Conservation (phyloP, 2,888 invertebrate genomes). For the Strigamia maritima region DNA sequence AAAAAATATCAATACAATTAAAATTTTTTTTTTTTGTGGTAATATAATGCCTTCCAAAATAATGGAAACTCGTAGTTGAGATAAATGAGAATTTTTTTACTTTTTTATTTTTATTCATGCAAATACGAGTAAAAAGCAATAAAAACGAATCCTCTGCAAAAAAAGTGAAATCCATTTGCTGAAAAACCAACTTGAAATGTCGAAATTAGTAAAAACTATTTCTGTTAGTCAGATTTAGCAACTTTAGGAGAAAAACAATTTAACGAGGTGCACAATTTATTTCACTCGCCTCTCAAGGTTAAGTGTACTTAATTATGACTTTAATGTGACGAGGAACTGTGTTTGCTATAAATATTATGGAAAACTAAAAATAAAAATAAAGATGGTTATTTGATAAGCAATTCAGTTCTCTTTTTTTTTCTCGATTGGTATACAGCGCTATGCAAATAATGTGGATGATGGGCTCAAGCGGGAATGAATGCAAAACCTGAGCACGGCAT, state of each 20-base stretch:
- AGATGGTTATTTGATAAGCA: background rate
- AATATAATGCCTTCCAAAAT: background rate
- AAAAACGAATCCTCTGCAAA: too few relatives aligned
- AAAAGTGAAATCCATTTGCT: too few relatives aligned
- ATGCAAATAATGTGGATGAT: slow-evolving; percentile 13
- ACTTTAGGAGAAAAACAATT: background rate
- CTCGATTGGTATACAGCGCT: background rate
- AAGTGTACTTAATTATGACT: background rate
- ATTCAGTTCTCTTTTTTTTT: background rate
- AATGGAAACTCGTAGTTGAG: too few relatives aligned
- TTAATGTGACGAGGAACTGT: background rate
- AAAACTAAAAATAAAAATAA: background rate
- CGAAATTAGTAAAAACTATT: too few relatives aligned
- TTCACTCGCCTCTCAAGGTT: background rate
- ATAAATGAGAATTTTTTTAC: too few relatives aligned
- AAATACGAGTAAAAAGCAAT: too few relatives aligned
- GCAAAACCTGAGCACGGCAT: background rate
- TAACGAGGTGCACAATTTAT: background rate
- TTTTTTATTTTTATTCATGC: too few relatives aligned
- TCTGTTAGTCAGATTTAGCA: too few relatives aligned
- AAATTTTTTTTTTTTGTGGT: too few relatives aligned
- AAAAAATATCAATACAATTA: too few relatives aligned
- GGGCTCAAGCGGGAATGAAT: slow-evolving; percentile 17
- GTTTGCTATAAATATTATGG: background rate
- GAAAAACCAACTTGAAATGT: too few relatives aligned